These are phyloP conservation scores for Pseudomyrmex pallidus DNA, from an alignment of 1,140 invertebrate species.

Conservation along the genomic window DNA sequence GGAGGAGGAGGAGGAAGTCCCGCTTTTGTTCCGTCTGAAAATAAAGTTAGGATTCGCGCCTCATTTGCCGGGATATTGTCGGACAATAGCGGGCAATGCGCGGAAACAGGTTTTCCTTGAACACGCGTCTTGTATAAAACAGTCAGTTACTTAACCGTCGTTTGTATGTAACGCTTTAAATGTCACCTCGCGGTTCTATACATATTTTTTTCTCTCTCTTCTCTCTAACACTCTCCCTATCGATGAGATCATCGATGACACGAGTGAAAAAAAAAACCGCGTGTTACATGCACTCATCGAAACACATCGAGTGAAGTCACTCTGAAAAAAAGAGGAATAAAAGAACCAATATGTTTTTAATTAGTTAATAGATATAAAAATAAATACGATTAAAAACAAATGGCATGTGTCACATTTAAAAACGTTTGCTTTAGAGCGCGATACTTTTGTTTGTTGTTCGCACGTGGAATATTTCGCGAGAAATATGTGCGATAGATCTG, in stretches of 20 bases:
- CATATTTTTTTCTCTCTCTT: conserved; percentile 56
- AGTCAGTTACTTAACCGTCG: conserved; percentile 57
- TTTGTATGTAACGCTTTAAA: conserved; percentile 49
- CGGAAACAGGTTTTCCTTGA: conserved; percentile 33
- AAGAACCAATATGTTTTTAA: too few relatives aligned
- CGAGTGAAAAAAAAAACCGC: conserved; percentile 16
- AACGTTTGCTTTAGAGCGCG: neutral
- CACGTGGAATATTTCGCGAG: conserved; percentile 38
- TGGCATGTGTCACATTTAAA: neutral
- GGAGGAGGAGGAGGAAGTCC: neutral
- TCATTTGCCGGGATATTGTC: conserved; percentile 50
- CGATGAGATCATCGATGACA: conserved; percentile 64
- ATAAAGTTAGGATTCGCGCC: conserved; percentile 57
- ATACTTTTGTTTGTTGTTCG: conserved; percentile 45
- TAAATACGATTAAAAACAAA: too few relatives aligned
- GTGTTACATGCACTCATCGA: neutral
- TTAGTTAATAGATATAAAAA: too few relatives aligned
- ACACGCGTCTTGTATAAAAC: conserved; percentile 36
- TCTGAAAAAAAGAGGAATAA: neutral
- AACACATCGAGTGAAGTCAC: neutral
- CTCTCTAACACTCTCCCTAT: neutral
- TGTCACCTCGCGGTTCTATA: conserved; percentile 40
- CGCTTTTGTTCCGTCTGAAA: conserved; percentile 50
- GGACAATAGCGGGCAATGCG: conserved; percentile 40
- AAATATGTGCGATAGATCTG: conserved; percentile 37